Evolutionary conservation across 1,140 invertebrate species (phyloP).

Genomic region (Hypsibius dujardini): DNA sequence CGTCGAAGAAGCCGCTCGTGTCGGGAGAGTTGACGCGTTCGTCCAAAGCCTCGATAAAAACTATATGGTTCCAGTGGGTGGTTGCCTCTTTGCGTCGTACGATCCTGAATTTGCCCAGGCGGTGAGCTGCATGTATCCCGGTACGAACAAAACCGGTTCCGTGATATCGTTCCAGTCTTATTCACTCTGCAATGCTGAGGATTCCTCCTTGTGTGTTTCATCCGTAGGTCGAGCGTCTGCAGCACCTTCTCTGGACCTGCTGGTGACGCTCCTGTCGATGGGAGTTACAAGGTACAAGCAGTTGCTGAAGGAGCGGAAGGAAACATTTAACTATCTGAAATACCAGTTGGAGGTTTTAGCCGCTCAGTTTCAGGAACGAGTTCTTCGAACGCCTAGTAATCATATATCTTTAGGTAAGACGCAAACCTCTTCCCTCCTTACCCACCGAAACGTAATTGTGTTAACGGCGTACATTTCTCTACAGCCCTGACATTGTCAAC

Average conservation of each 20-base stretch:
- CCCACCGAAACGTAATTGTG: constrained; percentile 20
- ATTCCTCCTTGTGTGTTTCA: neutral
- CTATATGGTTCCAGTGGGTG: constrained; percentile 69
- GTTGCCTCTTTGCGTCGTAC: constrained; percentile 58
- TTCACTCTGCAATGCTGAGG: too few relatives aligned
- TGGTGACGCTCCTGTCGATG: constrained; percentile 58
- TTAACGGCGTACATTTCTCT: constrained; percentile 23
- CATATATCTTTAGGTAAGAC: constrained; percentile 52
- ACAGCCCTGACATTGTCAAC: constrained; percentile 32
- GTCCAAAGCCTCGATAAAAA: constrained; percentile 79
- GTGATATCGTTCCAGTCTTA: too few relatives aligned
- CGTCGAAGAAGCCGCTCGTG: constrained; percentile 48
- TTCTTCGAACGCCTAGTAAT: constrained; percentile 50
- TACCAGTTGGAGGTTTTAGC: constrained; percentile 43
- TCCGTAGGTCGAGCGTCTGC: constrained; percentile 48
- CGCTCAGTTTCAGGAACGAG: constrained; percentile 41
- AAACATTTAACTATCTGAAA: constrained; percentile 47
- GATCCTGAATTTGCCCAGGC: constrained; percentile 45
- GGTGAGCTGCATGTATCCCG: constrained; percentile 57
- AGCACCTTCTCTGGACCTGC: constrained; percentile 53
- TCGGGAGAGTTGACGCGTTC: constrained; percentile 56
- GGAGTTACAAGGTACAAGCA: constrained; percentile 49
- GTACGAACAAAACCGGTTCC: constrained; percentile 29
- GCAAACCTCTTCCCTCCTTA: neutral
- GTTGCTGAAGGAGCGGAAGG: constrained; percentile 45